Conservation (phyloP, 2,797 vertebrate genomes). For the Typhlichthys subterraneus region DNA sequence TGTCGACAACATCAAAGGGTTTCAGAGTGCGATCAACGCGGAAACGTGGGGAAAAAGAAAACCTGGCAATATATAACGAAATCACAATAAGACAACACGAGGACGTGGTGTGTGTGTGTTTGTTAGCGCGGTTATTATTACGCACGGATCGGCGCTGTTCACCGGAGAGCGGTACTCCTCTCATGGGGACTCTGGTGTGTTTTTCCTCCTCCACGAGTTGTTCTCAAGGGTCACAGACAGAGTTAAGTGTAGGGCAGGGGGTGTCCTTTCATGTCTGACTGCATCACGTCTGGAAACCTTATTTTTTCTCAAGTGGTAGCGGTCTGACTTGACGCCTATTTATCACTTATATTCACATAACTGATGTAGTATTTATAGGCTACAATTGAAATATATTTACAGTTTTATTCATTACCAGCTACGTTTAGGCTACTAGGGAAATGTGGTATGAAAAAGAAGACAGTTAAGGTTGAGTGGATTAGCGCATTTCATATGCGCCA, state of each 20-base stretch:
- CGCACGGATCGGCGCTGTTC: constrained; percentile 21
- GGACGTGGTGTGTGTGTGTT: constrained; percentile 59
- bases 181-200: constrained; percentile 60
- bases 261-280: constrained; percentile 62
- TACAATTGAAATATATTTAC: too few species aligned
- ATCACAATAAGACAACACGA: constrained; percentile 51
- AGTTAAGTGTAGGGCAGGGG: constrained; percentile 79
- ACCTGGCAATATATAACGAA: constrained; percentile 59
- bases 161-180: constrained; percentile 30
- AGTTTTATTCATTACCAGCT: too few species aligned
- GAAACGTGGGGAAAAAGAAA: constrained; percentile 73
- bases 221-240: constrained; percentile 77
- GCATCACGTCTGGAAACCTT: constrained; percentile 69
- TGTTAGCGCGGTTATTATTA: neutral
- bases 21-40: constrained; percentile 68
- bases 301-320: constrained; percentile 65
- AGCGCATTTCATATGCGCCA: constrained; percentile 40
- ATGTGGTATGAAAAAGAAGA: too few species aligned
- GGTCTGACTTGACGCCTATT: constrained; percentile 37
- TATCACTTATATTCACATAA: too few species aligned
- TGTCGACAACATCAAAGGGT: constrained; percentile 86
- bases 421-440: too few species aligned
- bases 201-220: constrained; percentile 45
- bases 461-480: constrained; percentile 18
- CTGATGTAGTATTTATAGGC: too few species aligned